A percentile compares a stretch with the other conserved stretches of the same genome.
phyloP scores from a whole-genome alignment of 2,113 vertebrate species.

The Myotis davidii region DNA sequence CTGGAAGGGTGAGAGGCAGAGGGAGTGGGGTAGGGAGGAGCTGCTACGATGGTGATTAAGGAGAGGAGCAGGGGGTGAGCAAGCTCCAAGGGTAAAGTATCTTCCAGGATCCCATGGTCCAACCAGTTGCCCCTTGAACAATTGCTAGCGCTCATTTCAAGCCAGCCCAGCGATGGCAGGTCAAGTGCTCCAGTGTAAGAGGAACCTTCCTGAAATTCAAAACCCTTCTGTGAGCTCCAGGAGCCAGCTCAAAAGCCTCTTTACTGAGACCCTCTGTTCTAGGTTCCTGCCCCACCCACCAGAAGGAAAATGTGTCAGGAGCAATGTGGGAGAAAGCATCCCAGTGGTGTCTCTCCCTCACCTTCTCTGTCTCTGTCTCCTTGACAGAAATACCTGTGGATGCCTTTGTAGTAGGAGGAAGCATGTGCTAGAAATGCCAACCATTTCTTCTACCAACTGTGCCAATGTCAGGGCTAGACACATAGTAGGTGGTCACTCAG shows the following conservation, averaged over 20 bases:
- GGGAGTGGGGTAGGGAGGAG: not conserved
- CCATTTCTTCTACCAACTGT: not conserved
- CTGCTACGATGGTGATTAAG: fast-evolving
- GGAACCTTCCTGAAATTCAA: not conserved
- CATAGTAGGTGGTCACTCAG: not conserved
- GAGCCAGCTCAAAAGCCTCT: not conserved
- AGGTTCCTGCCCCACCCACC: not conserved
- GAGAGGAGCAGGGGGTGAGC: not conserved
- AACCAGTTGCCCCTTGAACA: not conserved
- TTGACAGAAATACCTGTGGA: not conserved
- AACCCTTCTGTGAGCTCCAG: not conserved
- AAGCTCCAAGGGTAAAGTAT: not conserved
- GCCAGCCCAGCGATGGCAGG: not conserved
- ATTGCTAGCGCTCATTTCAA: not conserved
- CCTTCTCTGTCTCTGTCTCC: not conserved
- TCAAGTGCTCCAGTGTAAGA: not conserved
- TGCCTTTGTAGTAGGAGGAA: not conserved
- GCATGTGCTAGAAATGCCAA: not conserved
- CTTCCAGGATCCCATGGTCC: not conserved
- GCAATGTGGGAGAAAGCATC: not conserved
- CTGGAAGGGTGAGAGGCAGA: not conserved
- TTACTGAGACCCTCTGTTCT: not conserved
- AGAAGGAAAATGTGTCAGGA: not conserved
- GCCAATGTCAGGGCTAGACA: not conserved
- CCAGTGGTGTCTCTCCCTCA: not conserved